Conservation (phyloP, 1,140 invertebrate species). For the Campoletis sonorensis region DNA sequence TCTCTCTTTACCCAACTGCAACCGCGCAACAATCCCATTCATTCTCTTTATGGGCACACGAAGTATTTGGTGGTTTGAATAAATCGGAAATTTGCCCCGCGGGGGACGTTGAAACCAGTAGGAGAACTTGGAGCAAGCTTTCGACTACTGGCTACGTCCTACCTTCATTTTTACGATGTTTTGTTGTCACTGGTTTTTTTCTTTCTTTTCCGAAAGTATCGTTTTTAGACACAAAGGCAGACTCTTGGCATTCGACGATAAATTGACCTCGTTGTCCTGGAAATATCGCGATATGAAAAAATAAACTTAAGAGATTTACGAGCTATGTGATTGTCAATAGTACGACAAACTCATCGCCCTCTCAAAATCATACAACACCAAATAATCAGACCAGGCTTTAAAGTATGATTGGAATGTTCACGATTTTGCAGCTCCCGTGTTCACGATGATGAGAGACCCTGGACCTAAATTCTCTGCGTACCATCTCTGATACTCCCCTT, state of each 20-base stretch:
- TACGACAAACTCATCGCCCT: background rate
- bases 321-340: background rate
- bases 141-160: background rate
- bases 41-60: conserved; percentile 72
- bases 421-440: background rate
- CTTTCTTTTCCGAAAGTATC: background rate
- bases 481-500: no score
- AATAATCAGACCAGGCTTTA: conserved; percentile 4
- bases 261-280: background rate
- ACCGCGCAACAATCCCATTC: conserved; percentile 71
- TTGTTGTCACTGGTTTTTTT: background rate
- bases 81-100: conserved; percentile 70
- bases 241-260: background rate
- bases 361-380: conserved; percentile 16
- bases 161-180: background rate
- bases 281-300: background rate
- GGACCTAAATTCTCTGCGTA: no score
- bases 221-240: background rate
- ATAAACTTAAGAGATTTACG: conserved; percentile 8
- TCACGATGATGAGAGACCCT: background rate
- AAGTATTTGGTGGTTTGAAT: conserved; percentile 73
- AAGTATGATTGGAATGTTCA: conserved; percentile 35
- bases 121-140: background rate
- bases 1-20: conserved; percentile 54
- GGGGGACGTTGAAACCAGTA: conserved; percentile 10